Percentiles rank a stretch among this genome's conserved stretches.
These are phyloP conservation scores for Chionodraco myersi DNA, from an alignment of 2,113 vertebrate genomes.

Conservation along the genomic window DNA sequence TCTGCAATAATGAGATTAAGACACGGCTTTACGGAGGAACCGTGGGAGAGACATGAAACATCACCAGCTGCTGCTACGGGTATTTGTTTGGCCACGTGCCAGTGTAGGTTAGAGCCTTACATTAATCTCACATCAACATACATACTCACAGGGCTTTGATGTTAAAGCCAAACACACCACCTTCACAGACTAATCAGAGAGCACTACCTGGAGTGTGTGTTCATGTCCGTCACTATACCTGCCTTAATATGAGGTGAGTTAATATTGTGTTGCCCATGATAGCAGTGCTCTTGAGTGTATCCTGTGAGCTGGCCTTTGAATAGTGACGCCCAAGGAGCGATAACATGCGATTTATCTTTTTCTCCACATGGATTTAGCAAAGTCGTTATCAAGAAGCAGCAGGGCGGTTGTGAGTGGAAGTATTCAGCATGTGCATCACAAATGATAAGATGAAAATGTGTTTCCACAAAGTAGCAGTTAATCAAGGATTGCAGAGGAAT, in stretches of 20 bases:
- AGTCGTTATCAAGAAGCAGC: conserved; percentile 41
- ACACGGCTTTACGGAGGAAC: conserved; percentile 15
- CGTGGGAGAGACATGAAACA: conserved; percentile 1
- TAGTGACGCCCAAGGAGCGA: conserved; percentile 18
- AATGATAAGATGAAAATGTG: not conserved
- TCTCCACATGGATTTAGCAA: conserved; percentile 37
- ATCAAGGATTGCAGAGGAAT: not conserved
- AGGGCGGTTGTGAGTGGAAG: not conserved
- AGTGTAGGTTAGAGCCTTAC: not conserved
- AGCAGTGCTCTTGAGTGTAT: not conserved
- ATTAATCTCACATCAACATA: too few species aligned
- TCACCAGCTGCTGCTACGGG: conserved; percentile 1
- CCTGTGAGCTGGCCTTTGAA: conserved; percentile 36
- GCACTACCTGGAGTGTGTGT: not conserved
- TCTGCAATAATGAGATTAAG: conserved; percentile 41
- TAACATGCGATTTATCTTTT: conserved; percentile 31
- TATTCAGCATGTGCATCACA: not conserved
- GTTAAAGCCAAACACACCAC: conserved; percentile 17
- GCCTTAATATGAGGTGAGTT: not conserved
- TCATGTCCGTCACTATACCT: not conserved
- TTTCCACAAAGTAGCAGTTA: not conserved
- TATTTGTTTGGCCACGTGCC: conserved; percentile 23
- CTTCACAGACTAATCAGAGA: not conserved
- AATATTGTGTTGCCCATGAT: conserved; percentile 9
- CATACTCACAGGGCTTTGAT: conserved; percentile 1